Conservation (phyloP, 2,113 vertebrate genomes). For the Mirounga angustirostris region DNA sequence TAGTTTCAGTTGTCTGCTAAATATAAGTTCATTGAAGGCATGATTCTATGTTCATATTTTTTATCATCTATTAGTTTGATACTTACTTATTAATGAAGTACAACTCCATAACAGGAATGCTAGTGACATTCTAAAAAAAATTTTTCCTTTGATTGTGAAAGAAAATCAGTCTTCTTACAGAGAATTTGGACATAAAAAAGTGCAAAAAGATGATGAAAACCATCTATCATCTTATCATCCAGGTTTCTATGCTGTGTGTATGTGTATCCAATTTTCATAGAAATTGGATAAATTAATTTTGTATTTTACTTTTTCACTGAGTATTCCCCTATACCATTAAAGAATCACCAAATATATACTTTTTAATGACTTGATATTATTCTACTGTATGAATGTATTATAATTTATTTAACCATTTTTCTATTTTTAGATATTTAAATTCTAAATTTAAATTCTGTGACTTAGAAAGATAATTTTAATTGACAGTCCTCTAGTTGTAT, state of each 20-base stretch:
- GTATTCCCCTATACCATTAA: neutral
- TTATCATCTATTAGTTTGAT: neutral
- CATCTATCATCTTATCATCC: neutral
- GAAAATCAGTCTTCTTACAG: neutral
- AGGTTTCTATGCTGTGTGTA: neutral
- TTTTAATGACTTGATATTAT: neutral
- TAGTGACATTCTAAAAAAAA: slow-evolving; percentile 21
- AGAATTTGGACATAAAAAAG: neutral
- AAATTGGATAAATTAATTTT: neutral
- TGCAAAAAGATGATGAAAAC: neutral
- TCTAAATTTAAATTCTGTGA: neutral
- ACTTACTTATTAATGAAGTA: neutral
- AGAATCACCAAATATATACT: neutral
- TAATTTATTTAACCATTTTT: neutral
- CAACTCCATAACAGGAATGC: neutral
- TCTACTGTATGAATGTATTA: neutral
- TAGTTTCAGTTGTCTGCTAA: neutral
- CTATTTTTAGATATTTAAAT: slow-evolving; percentile 21
- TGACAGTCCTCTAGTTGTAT: neutral
- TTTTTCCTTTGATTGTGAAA: neutral
- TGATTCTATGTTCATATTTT: neutral
- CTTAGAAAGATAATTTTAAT: slow-evolving; percentile 36
- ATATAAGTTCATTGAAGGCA: neutral
- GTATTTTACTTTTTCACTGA: neutral
- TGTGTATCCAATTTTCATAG: neutral